These are phyloP conservation scores for Odocoileus hemionus DNA, from an alignment of 2,113 vertebrate genomes.

Conservation along the genomic window DNA sequence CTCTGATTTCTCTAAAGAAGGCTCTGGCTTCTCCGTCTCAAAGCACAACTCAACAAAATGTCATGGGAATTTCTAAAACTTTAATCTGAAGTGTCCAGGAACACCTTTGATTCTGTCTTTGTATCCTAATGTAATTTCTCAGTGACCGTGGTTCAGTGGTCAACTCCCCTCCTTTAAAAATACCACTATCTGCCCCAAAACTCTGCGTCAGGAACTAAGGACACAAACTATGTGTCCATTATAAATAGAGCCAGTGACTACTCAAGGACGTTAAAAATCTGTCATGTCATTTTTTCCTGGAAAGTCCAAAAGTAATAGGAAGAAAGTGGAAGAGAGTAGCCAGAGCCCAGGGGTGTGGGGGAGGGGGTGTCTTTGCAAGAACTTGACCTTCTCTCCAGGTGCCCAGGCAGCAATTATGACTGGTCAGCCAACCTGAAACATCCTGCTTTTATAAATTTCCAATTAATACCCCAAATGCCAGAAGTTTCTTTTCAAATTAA, in stretches of 20 bases:
- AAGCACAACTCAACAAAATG: not conserved
- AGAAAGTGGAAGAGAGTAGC: not conserved
- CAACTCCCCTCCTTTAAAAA: not conserved
- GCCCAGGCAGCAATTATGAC: constrained; percentile 77
- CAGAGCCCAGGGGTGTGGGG: not conserved
- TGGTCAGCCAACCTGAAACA: constrained; percentile 47
- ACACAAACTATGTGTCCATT: not conserved
- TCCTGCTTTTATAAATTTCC: constrained; percentile 55
- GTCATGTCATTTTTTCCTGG: not conserved
- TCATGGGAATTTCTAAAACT: not conserved
- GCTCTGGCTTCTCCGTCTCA: not conserved
- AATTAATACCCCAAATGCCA: constrained; percentile 44
- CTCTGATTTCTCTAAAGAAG: not conserved
- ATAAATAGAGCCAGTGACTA: not conserved
- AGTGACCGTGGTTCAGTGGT: not conserved
- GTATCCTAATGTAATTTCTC: not conserved
- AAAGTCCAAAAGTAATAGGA: not conserved
- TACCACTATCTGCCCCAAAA: not conserved
- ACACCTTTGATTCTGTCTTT: not conserved
- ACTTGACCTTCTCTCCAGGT: fast-evolving
- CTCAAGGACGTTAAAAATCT: not conserved
- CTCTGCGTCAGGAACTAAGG: not conserved
- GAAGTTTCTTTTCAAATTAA: constrained; percentile 63
- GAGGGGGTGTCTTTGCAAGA: not conserved
- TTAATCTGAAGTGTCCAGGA: not conserved